phyloP scores from a whole-genome alignment of 2,888 invertebrate genomes.

The Escarpia spicata region DNA sequence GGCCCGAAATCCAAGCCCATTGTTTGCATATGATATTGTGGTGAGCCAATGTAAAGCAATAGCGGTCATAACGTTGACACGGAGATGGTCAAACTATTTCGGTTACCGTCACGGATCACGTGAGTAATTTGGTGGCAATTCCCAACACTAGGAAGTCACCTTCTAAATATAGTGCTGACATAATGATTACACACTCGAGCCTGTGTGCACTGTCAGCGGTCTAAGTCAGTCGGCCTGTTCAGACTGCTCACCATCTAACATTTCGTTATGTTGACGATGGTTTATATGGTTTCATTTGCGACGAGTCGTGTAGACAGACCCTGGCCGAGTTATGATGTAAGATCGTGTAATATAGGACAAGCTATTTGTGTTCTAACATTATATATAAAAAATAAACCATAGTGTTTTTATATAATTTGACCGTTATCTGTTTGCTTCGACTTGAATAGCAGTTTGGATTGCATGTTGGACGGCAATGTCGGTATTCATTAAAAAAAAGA shows the following conservation, averaged over 20 bases:
- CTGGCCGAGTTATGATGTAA: too few species aligned
- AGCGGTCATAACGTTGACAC: background rate
- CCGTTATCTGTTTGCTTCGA: too few species aligned
- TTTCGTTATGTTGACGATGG: too few species aligned
- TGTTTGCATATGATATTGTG: background rate
- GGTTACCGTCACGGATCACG: background rate
- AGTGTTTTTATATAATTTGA: too few species aligned
- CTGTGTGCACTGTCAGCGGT: background rate
- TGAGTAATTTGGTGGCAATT: background rate
- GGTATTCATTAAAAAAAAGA: too few species aligned
- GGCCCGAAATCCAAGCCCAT: background rate
- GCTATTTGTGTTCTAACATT: too few species aligned
- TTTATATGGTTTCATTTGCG: too few species aligned
- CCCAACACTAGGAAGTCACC: background rate
- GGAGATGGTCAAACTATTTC: background rate
- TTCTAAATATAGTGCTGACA: slow-evolving; percentile 3
- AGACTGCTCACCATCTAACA: background rate
- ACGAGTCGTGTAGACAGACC: too few species aligned
- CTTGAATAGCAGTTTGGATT: too few species aligned
- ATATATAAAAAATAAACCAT: too few species aligned
- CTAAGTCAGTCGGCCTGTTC: background rate
- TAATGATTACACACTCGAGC: background rate
- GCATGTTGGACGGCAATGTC: too few species aligned
- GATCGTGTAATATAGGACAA: too few species aligned
- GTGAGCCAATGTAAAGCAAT: background rate